Percentiles rank a stretch among this genome's conserved stretches.
Evolutionary conservation across 2,888 invertebrate genomes (phyloP).

Genomic region (Rhodophaea formosa): DNA sequence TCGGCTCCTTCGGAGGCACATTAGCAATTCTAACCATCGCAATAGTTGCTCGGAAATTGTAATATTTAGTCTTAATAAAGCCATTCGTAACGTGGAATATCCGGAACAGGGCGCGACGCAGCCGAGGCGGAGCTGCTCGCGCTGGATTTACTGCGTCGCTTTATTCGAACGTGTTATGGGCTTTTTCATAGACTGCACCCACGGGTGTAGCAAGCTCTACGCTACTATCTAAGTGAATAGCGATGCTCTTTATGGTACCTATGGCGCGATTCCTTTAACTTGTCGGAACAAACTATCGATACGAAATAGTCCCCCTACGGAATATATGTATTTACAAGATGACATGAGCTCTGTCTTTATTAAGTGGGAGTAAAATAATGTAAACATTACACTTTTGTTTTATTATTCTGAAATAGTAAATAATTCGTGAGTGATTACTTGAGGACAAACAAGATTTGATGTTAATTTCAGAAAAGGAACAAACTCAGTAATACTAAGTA

Average conservation of each 20-base stretch:
- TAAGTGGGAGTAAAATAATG: no score
- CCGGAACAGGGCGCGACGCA: slow-evolving; percentile 59
- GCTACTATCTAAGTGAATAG: slow-evolving; percentile 12
- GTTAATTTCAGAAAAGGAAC: no score
- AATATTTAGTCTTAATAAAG: slow-evolving; percentile 78
- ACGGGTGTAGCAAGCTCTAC: slow-evolving; percentile 14
- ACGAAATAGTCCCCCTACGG: no score
- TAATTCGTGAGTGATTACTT: no score
- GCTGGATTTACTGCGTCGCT: slow-evolving; percentile 48
- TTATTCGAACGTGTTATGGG: slow-evolving; percentile 13
- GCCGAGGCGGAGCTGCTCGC: slow-evolving; percentile 49
- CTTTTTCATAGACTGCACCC: slow-evolving; percentile 15
- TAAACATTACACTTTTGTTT: no score
- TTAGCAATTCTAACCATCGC: slow-evolving; percentile 72
- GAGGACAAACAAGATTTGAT: no score
- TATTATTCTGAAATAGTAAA: no score
- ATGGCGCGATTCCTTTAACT: neutral
- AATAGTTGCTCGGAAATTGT: slow-evolving; percentile 73
- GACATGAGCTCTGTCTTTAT: no score
- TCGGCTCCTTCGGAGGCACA: slow-evolving; percentile 57
- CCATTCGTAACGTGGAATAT: slow-evolving; percentile 72
- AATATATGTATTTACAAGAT: no score
- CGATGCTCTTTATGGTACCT: neutral
- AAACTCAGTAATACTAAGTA: no score
- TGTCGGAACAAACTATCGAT: neutral